Conservation (phyloP, 2,888 invertebrate species). For the Tetranychus piercei region DNA sequence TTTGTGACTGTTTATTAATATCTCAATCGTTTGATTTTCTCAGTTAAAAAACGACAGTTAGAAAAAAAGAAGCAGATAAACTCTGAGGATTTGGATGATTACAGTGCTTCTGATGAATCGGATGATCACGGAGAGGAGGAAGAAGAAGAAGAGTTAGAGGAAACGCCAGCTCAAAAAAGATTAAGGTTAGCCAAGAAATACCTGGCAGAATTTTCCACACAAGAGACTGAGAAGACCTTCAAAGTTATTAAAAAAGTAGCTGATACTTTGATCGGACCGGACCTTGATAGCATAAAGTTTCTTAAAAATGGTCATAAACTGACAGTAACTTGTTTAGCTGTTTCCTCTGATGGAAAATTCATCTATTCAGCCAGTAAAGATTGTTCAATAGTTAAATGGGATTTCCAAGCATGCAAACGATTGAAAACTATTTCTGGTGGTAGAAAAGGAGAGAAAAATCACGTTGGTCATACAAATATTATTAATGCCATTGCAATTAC, state of each 20-base stretch:
- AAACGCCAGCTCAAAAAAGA: conserved; percentile 76
- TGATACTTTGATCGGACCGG: conserved; percentile 34
- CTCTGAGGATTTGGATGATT: not conserved
- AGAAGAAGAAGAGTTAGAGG: conserved; percentile 30
- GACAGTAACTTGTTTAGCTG: conserved; percentile 57
- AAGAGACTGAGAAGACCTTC: conserved; percentile 66
- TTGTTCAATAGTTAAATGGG: conserved; percentile 64
- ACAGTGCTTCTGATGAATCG: not conserved
- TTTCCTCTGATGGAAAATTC: conserved; percentile 51
- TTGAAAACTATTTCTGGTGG: conserved; percentile 31
- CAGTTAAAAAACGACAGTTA: not conserved
- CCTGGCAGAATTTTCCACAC: conserved; percentile 61
- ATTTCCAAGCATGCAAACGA: conserved; percentile 30
- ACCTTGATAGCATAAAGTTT: conserved; percentile 31
- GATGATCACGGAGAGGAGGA: not conserved
- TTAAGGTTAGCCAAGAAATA: conserved; percentile 73
- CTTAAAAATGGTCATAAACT: conserved; percentile 51
- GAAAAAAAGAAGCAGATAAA: not conserved
- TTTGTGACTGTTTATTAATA: too few relatives aligned
- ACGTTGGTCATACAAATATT: conserved; percentile 32
- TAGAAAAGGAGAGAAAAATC: conserved; percentile 26
- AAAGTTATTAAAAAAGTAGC: conserved; percentile 57
- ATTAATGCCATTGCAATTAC: conserved; percentile 53
- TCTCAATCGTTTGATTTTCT: not conserved
- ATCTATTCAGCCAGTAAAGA: conserved; percentile 74